Conservation (phyloP, 2,113 vertebrate species). For the Cygnus buccinator region DNA sequence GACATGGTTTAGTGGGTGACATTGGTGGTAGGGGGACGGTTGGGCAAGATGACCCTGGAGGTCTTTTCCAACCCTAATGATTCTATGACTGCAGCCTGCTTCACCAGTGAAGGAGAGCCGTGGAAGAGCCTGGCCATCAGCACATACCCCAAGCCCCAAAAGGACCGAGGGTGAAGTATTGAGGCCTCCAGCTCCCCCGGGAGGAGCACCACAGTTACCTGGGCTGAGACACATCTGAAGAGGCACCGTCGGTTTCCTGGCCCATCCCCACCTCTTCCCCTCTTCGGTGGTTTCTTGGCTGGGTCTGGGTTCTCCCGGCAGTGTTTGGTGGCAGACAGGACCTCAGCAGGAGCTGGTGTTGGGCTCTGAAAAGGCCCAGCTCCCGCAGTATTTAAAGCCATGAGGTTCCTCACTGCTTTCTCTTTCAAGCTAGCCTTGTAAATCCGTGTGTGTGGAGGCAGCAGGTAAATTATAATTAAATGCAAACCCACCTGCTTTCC, state of each 20-base stretch:
- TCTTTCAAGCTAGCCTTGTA: neutral
- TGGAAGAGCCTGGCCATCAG: neutral
- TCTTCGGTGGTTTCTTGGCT: neutral
- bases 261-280: neutral
- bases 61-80: too few relatives aligned
- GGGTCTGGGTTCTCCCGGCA: neutral
- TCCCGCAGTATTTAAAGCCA: fast-evolving
- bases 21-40: too few relatives aligned
- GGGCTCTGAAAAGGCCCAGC: neutral
- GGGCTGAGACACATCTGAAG: fast-evolving
- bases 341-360: neutral
- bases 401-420: neutral
- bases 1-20: too few relatives aligned
- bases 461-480: neutral
- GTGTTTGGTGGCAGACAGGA: neutral
- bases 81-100: neutral
- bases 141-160: neutral
- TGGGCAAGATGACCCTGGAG: too few relatives aligned
- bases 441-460: neutral
- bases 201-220: fast-evolving
- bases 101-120: neutral
- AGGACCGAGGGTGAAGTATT: neutral
- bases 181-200: too few relatives aligned
- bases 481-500: neutral
- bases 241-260: fast-evolving